A percentile compares a stretch with the other conserved stretches of the same genome.
Evolutionary conservation across 2,797 vertebrate species (phyloP).

Genomic region (Sparus aurata): DNA sequence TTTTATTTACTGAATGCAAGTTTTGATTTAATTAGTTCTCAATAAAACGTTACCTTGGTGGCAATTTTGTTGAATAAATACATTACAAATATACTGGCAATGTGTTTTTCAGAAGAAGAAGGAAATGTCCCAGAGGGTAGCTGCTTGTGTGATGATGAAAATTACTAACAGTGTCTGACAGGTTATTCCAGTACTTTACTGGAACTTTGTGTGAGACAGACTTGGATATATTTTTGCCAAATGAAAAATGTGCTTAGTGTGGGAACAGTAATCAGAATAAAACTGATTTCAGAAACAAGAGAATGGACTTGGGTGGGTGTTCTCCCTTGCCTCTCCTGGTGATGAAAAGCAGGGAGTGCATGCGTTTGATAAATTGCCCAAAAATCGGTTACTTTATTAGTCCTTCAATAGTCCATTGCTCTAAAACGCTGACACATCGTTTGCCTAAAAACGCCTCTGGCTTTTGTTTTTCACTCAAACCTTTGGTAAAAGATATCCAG

Average conservation of each 20-base stretch:
- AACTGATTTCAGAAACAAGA: constrained; percentile 28
- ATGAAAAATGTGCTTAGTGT: constrained; percentile 4
- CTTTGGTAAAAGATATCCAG: constrained; percentile 58
- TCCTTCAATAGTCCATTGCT: constrained; percentile 66
- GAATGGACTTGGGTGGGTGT: constrained; percentile 23
- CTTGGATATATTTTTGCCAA: constrained; percentile 17
- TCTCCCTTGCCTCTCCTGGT: constrained; percentile 20
- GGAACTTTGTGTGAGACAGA: neutral
- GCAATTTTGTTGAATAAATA: too few relatives aligned
- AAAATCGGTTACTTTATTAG: constrained; percentile 64
- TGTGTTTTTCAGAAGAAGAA: too few relatives aligned
- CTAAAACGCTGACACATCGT: constrained; percentile 66
- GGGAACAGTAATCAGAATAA: constrained; percentile 40
- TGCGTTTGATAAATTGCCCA: constrained; percentile 63
- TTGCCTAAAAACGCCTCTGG: constrained; percentile 58
- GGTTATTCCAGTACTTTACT: too few relatives aligned
- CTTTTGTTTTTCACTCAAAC: constrained; percentile 68
- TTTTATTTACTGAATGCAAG: too few relatives aligned
- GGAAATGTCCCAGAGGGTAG: too few relatives aligned
- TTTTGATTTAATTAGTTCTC: too few relatives aligned
- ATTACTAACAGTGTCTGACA: too few relatives aligned
- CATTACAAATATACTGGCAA: too few relatives aligned
- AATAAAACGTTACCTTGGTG: too few relatives aligned
- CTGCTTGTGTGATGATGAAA: too few relatives aligned
- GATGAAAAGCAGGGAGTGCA: constrained; percentile 58